Base-by-base conservation (phyloP, 2,797 vertebrate species). In the Alcedo quadribrachys region DNA sequence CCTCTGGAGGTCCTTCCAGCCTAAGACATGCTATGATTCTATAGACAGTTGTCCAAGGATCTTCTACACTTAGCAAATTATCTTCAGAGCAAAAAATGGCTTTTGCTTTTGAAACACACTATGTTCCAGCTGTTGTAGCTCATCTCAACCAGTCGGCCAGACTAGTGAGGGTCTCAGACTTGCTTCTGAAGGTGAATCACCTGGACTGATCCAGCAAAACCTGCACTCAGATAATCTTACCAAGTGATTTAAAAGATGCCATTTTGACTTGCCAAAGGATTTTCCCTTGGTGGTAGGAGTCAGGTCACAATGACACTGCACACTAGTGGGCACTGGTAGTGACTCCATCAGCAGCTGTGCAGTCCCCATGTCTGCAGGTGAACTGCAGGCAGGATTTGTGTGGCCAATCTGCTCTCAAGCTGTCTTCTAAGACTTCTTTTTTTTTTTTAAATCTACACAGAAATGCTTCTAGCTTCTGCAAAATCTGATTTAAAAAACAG, bases 391-490 rank as follows among this genome's bases (percentile, higher is more conserved):
- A 61, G 57, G 30, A 42, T 45, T 28, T 65, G 22, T 45, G 46
- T 45, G 35, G 22, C 61, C 68, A 77, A 73, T 57, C n/a, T 75
- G 69, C 54, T 83, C 46, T 81, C 58, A 68, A 58, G 43, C 33
- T 82, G 30, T 30, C 28, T 75, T 30, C 2, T 20, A 46, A 46
- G 62, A n/a, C 25, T 45, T 30, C 35, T n/a, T 66, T 78, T 62
- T n/a, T 42, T 40, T 48, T 50, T 27, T 51, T 16, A 51, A 5
- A 85, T 43, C 35, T 68, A 63, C 45, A 28, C 48, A 63, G 69
- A 91, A 80, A 85, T 76, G 19, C 33, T 42, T 80, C 54, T 46
- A 75, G 30, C 80, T 93, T 92, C 73, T 78, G 45, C 55, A 89
- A 58, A 85, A 75, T 66, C 71, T 82, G 48, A 66, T 78, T 62